Base-by-base conservation (phyloP, 2,888 invertebrate species). In the Caradrina clavipalpis region DNA sequence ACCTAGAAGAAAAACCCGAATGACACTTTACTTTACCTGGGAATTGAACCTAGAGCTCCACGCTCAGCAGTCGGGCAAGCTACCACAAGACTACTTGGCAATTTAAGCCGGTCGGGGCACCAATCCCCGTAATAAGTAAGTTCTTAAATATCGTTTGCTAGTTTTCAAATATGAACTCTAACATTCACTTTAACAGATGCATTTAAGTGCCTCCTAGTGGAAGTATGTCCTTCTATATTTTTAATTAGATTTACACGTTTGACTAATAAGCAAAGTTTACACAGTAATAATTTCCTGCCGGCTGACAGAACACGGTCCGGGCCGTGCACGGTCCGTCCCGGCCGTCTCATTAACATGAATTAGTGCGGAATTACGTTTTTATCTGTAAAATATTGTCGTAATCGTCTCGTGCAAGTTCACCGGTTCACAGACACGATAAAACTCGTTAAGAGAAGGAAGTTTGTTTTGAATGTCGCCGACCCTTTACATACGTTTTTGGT, bases 291-390 rank as follows among this genome's bases (percentile, higher is more conserved):
- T 63, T 81, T 51, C 31, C 15, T 15, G n/a, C 26, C 26, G 31
- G 10, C 7, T 51, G 53, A 58, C 69, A 62, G 76, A 26, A 11
- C 59, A 7, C 39, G 42, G 21, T n/a, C 8, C 39, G 51, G 63
- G 2, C 35, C 15, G 50, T 47, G 19, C 8, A 54, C 54, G 17
- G 19, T 10, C 60, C 50, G 17, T 57, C 59, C 35, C 8, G 53
- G 42, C 57, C 31, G 71, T 69, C 81, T 81, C 66, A 71, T 78
- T 78, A 81, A 60, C 60, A 78, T 72, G 62, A 78, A 78, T 81
- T 63, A 78, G 47, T 61, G 22, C n/a, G 13, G 42, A 66, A 65
- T 78, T 71, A 31, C 39, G 71, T 81, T 77, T 81, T 77, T 57
- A 63, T 77, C 56, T 70, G 47, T 55, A 63, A 70, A 81, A 76